phyloP scores from a whole-genome alignment of 1,140 invertebrate species.

The Dufourea novaeangliae region DNA sequence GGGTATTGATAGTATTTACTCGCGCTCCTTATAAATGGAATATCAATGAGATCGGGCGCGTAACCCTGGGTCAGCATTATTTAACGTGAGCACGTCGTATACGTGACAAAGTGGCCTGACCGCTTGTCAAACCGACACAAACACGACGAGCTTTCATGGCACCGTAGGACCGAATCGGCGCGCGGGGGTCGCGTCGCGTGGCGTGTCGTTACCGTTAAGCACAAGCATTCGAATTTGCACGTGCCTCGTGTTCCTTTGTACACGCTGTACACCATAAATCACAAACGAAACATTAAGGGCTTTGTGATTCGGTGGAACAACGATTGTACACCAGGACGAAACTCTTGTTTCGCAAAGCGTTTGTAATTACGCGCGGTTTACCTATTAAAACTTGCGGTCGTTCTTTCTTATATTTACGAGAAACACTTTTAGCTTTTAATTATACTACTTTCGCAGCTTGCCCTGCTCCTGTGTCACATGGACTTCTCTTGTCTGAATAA shows the following conservation, averaged over 20 bases:
- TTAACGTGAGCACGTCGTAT: slow-evolving; percentile 57
- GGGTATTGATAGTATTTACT: slow-evolving; percentile 36
- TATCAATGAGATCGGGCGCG: slow-evolving; percentile 55
- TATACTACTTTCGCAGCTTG: neutral
- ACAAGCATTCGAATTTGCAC: slow-evolving; percentile 51
- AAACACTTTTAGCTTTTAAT: neutral
- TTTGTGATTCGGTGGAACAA: slow-evolving; percentile 27
- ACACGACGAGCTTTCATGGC: slow-evolving; percentile 45
- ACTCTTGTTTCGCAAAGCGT: neutral
- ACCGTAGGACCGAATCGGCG: slow-evolving; percentile 46
- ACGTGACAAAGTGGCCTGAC: slow-evolving; percentile 56
- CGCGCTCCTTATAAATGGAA: slow-evolving; percentile 49
- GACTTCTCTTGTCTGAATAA: no score
- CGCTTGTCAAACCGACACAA: slow-evolving; percentile 53
- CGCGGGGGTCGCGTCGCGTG: slow-evolving; percentile 49
- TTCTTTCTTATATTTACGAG: neutral
- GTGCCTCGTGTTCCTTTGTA: slow-evolving; percentile 38
- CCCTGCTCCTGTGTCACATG: neutral
- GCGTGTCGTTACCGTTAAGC: slow-evolving; percentile 56
- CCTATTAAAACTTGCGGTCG: neutral
- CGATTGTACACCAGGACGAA: neutral
- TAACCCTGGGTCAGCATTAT: slow-evolving; percentile 60
- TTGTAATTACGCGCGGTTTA: neutral
- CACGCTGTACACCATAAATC: slow-evolving; percentile 32
- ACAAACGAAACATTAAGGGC: slow-evolving; percentile 23